These are phyloP conservation scores for Lithobates sylvaticus DNA, from an alignment of 2,797 vertebrate genomes.

Conservation along the genomic window DNA sequence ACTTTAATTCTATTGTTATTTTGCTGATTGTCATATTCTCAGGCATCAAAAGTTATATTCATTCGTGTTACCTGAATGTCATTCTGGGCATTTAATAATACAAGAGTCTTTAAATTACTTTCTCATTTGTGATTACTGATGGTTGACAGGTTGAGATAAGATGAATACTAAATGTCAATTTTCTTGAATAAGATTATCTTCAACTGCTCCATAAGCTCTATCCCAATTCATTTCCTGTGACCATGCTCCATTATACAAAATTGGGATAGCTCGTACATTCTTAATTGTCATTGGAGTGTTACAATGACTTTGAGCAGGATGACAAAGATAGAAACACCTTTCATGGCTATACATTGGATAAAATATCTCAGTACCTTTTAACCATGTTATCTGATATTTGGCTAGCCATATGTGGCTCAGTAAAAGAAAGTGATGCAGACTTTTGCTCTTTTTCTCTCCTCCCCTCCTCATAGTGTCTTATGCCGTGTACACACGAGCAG, in stretches of 20 bases:
- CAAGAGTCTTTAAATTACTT: background rate
- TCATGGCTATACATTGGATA: conserved; percentile 12
- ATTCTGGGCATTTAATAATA: background rate
- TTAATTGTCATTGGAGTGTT: conserved; percentile 20
- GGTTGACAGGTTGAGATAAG: conserved; percentile 31
- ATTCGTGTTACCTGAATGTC: background rate
- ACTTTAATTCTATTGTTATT: conserved; percentile 3
- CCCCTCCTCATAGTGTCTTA: no score
- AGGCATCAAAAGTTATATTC: conserved; percentile 1
- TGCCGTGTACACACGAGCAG: no score
- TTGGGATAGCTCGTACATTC: conserved; percentile 26
- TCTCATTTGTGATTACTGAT: conserved; percentile 27
- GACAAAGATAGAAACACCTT: conserved; percentile 5
- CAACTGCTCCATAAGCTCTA: conserved; percentile 24
- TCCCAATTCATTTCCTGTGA: conserved; percentile 35
- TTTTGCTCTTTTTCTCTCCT: no score
- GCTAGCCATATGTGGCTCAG: no score
- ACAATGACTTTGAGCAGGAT: conserved; percentile 32
- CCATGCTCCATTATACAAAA: conserved; percentile 28
- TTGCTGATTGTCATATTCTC: conserved; percentile 15
- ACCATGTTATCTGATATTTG: background rate
- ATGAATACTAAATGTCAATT: conserved; percentile 27
- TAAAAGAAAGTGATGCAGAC: no score
- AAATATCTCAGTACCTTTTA: background rate
- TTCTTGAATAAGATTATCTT: conserved; percentile 34